These are phyloP conservation scores for Paramormyrops kingsleyae DNA, from an alignment of 2,113 vertebrate species.

Conservation along the genomic window DNA sequence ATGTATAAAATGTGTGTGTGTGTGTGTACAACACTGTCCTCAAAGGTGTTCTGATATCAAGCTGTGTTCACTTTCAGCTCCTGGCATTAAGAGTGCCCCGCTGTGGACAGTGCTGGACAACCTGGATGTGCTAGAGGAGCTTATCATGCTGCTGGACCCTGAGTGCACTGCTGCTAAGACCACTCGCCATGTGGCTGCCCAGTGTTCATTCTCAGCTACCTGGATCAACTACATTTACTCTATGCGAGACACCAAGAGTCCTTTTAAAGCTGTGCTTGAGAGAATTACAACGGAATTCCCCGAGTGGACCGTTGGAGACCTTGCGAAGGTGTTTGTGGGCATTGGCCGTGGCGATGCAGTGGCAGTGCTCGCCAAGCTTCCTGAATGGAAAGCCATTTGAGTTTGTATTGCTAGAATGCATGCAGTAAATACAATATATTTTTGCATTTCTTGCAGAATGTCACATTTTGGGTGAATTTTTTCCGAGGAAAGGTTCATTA, in stretches of 20 bases:
- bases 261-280: constrained; percentile 57
- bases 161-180: constrained; percentile 46
- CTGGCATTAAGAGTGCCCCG: constrained; percentile 34
- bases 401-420: neutral
- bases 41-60: neutral
- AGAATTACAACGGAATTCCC: constrained; percentile 49
- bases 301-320: constrained; percentile 53
- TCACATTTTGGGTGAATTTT: neutral
- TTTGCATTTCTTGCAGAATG: neutral
- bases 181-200: constrained; percentile 56
- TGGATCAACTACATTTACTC: constrained; percentile 69
- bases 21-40: neutral
- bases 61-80: constrained; percentile 8
- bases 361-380: constrained; percentile 45
- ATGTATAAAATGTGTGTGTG: too few relatives aligned
- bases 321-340: constrained; percentile 44
- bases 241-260: constrained; percentile 58
- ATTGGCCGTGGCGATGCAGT: constrained; percentile 57
- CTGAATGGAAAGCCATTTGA: neutral
- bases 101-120: constrained; percentile 56
- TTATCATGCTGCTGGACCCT: constrained; percentile 63
- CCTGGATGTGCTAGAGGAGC: constrained; percentile 63
- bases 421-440: neutral
- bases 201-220: constrained; percentile 51
- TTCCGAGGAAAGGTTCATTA: neutral